These are phyloP conservation scores for Scotopteryx bipunctaria DNA, from an alignment of 2,888 invertebrate genomes.

Conservation along the genomic window DNA sequence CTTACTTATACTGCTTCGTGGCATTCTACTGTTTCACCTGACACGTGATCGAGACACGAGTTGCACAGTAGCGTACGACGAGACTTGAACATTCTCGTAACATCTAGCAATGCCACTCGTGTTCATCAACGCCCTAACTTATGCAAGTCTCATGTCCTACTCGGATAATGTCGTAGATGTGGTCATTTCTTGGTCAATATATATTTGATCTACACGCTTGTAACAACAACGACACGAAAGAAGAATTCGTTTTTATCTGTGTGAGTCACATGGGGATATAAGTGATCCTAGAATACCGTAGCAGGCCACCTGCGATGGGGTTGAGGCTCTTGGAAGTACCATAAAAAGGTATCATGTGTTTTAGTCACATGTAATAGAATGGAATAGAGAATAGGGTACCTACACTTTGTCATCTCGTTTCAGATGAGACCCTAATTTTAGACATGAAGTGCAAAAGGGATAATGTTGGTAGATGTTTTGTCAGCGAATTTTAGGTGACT, in stretches of 20 bases:
- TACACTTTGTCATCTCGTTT: conserved; percentile 13
- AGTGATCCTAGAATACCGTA: background rate
- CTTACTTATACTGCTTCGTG: conserved; percentile 30
- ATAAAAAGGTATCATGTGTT: conserved; percentile 40
- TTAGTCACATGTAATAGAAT: conserved; percentile 15
- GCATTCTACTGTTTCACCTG: background rate
- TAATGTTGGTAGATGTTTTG: background rate
- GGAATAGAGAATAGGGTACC: conserved; percentile 14
- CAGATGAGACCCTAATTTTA: background rate
- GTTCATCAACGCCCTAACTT: too few species aligned
- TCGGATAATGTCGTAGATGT: too few species aligned
- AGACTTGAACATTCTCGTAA: background rate
- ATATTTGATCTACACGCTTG: too few species aligned
- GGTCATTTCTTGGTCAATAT: too few species aligned
- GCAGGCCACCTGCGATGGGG: conserved; percentile 41
- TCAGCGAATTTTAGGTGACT: background rate
- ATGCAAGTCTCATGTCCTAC: too few species aligned
- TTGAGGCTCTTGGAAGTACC: conserved; percentile 32
- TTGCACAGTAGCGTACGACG: background rate
- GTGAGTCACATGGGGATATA: background rate
- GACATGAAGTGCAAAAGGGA: background rate
- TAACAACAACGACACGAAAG: too few species aligned
- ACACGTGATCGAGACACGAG: background rate
- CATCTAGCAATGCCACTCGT: too few species aligned
- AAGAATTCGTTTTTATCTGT: background rate